phyloP scores from a whole-genome alignment of 2,888 invertebrate genomes.

The Zaprionus bogoriensis region DNA sequence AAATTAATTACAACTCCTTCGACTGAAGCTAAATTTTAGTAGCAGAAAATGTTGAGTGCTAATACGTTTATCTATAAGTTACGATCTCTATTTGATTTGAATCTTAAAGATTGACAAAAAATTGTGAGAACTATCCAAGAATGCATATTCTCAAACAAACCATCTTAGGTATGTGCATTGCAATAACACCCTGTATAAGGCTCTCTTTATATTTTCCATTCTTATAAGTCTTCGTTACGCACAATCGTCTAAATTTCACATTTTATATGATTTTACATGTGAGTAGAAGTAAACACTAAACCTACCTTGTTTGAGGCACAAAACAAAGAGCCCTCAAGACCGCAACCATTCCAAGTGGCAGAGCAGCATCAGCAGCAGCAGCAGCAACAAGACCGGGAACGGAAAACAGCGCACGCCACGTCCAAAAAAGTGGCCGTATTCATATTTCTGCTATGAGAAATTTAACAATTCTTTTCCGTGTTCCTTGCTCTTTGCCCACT shows the following conservation, averaged over 20 bases:
- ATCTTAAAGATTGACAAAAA: no score
- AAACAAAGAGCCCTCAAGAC: conserved; percentile 29
- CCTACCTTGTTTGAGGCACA: conserved; percentile 55
- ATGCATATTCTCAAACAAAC: no score
- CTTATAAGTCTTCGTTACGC: conserved; percentile 44
- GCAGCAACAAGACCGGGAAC: conserved; percentile 6
- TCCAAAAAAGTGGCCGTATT: conserved; percentile 58
- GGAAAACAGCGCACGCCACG: not conserved
- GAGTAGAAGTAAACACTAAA: not conserved
- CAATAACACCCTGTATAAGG: conserved; percentile 55
- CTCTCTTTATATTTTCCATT: conserved; percentile 13
- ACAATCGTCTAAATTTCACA: conserved; percentile 38
- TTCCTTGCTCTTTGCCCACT: not conserved
- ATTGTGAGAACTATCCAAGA: no score
- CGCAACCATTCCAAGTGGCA: conserved; percentile 25
- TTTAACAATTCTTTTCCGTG: conserved; percentile 69
- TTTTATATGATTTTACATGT: not conserved
- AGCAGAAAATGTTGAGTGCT: no score
- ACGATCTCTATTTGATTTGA: no score
- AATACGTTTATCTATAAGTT: no score
- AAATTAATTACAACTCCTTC: no score
- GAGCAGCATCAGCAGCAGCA: no score
- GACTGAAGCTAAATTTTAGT: no score
- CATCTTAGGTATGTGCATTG: no score
- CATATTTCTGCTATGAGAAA: conserved; percentile 67